Base-by-base conservation (phyloP, 2,888 invertebrate species). In the Punctoribates punctum region DNA sequence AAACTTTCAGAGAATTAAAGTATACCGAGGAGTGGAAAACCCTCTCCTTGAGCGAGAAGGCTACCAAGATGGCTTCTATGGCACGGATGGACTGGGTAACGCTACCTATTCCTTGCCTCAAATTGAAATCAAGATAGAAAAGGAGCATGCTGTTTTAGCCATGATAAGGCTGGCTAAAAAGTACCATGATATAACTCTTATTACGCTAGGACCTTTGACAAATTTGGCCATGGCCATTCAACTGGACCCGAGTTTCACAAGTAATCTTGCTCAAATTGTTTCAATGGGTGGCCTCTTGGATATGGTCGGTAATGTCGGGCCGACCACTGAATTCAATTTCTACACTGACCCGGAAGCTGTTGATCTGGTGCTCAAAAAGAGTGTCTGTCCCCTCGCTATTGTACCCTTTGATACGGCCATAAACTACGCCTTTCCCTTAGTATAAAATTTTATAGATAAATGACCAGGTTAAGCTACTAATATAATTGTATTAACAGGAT, bases 301-400 rank as follows among this genome's bases (percentile, higher is more conserved):
- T 75, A 82, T 81, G 8, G 27, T 86, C 29, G 90, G 89, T 23
- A 90, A 90, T 81, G 83, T 84, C 27, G 87, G 88, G 1, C 82
- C 87, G 1, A 83, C 88, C 57, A 90, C 90, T 0, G 92, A 93
- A 83, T 93, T 90, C 82, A 93, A 93, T 84, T 92, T 92, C 82
- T 87, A 86, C 79, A 84, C 84, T 27, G 92, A 93, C 83, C 91
- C 92, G 0, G 92, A 93, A 83, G 90, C 91, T 1, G 91, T 90
- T 0, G 85, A 88, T 80, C 88, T 91, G 72, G 88, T 90, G 17
- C 83, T 92, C 20, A 84, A 86, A 34, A 87, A 86, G 80, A 84
- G 88, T 48, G 83, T 9, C 9, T 83, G 83, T 73, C 89, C 89
- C 15, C 85, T 90, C 1, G 87, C 85, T 73, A 83, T 91, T 29